Base-by-base conservation (phyloP, 23 tunicate genomes). In the Corella eumyota region DNA sequence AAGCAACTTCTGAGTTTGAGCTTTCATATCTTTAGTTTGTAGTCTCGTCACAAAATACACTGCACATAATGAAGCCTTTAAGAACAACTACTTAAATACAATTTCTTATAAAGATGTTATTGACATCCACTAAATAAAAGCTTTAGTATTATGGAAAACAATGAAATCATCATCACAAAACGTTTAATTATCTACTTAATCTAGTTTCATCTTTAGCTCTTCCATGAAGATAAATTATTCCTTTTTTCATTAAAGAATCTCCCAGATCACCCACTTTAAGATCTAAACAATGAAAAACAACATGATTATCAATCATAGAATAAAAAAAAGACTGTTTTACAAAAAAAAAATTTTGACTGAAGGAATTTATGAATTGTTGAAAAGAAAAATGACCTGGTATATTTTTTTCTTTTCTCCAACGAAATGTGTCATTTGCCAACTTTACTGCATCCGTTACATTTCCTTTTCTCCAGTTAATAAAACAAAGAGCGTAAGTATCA, bases 1-100 rank as follows among this genome's bases (percentile, higher is more conserved):
- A 23, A 77, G 13, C 28, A 76, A 2, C 34, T 66, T 60, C 30
- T 75, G 85, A 1, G 66, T 69, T 30, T 86, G 47, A 3, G 57
- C 63, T 57, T 84, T 84, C n/a, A 50, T 73, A 33, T 84, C 81
- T 60, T 84, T 84, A 25, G 82, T 75, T 50, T 84, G 94, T 37
- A 28, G 56, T 30, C 94, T 66, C 0, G 57, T 68, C 21, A 75
- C 34, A 29, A 70, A 62, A 47, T 71, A 69, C 56, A 84, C 94
- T 84, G 62, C 30, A 68, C 50, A 55, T 6, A 46, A 60, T 26
- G 23, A 6, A n/a, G n/a, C n/a, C n/a, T n/a, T n/a, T n/a, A n/a
- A n/a, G n/a, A n/a, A n/a, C n/a, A n/a, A n/a, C n/a, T n/a, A n/a
- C n/a, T n/a, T n/a, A n/a, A n/a, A n/a, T n/a, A n/a, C n/a, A n/a